A percentile compares a stretch with the other conserved stretches of the same genome.
Conservation (phyloP, 2,888 invertebrate species). For the Plebejus melissa region DNA sequence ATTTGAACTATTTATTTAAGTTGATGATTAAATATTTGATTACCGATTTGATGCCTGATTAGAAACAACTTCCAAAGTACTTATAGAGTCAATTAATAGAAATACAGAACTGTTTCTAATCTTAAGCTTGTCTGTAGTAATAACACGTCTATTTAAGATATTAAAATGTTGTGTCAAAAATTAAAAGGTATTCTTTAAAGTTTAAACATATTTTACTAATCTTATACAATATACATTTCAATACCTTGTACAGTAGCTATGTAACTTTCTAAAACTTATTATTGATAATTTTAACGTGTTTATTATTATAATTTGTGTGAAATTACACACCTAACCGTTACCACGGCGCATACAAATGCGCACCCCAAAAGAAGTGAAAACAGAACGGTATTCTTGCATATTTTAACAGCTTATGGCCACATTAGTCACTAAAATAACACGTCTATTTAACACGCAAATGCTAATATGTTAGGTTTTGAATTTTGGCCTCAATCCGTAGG, state of each 20-base stretch:
- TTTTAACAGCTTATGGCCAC: slow-evolving; percentile 5
- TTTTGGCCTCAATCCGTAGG: background rate
- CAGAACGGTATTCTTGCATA: slow-evolving; percentile 18
- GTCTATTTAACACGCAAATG: background rate
- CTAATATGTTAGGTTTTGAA: background rate
- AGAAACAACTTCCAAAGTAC: background rate
- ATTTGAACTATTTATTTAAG: background rate
- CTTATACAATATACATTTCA: background rate
- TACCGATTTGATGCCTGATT: background rate
- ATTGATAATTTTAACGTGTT: slow-evolving; percentile 3
- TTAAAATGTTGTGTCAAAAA: background rate
- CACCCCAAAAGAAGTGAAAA: slow-evolving; percentile 21
- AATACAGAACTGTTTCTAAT: background rate
- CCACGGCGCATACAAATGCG: background rate
- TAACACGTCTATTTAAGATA: too few relatives aligned
- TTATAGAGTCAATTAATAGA: too few relatives aligned
- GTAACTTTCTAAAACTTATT: slow-evolving; percentile 3
- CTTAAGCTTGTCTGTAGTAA: background rate
- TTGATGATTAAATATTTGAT: background rate
- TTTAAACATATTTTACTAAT: background rate
- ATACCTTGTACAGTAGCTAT: background rate
- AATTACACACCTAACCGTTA: slow-evolving; percentile 15
- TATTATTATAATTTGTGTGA: slow-evolving; percentile 16
- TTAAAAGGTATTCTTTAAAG: background rate
- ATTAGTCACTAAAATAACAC: slow-evolving; percentile 5